phyloP scores from a whole-genome alignment of 2,888 invertebrate genomes.

The Lycaena phlaeas region DNA sequence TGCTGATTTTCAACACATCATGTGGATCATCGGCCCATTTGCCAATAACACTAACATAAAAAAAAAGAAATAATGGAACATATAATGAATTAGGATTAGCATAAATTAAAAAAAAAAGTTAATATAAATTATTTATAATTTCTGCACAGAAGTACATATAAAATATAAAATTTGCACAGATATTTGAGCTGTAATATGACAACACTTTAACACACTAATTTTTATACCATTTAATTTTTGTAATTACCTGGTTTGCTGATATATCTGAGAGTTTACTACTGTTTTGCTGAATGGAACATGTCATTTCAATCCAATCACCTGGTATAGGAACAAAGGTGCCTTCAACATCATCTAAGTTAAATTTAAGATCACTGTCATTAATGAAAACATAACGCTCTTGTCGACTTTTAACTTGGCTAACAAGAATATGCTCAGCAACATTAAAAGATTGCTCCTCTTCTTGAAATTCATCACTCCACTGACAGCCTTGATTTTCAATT shows the following conservation, averaged over 20 bases:
- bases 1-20: too few relatives aligned
- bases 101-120: too few relatives aligned
- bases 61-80: too few relatives aligned
- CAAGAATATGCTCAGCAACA: conserved; percentile 45
- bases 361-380: conserved; percentile 67
- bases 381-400: conserved; percentile 51
- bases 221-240: too few relatives aligned
- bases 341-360: conserved; percentile 75
- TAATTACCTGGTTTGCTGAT: conserved; percentile 46
- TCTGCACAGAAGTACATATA: too few relatives aligned
- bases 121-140: too few relatives aligned
- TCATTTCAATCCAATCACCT: conserved; percentile 80
- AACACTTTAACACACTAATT: too few relatives aligned
- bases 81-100: too few relatives aligned
- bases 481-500: conserved; percentile 62
- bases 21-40: too few relatives aligned
- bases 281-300: conserved; percentile 75
- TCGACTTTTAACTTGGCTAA: conserved; percentile 43
- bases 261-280: conserved; percentile 63
- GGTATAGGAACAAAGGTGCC: conserved; percentile 77
- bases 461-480: conserved; percentile 59
- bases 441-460: conserved; percentile 39
- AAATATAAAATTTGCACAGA: too few relatives aligned
- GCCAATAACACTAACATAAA: too few relatives aligned
- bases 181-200: too few relatives aligned